Percentiles rank a stretch among this genome's conserved stretches.
These are phyloP conservation scores for Muscicapa comitata DNA, from an alignment of 2,797 vertebrate species.

Conservation along the genomic window DNA sequence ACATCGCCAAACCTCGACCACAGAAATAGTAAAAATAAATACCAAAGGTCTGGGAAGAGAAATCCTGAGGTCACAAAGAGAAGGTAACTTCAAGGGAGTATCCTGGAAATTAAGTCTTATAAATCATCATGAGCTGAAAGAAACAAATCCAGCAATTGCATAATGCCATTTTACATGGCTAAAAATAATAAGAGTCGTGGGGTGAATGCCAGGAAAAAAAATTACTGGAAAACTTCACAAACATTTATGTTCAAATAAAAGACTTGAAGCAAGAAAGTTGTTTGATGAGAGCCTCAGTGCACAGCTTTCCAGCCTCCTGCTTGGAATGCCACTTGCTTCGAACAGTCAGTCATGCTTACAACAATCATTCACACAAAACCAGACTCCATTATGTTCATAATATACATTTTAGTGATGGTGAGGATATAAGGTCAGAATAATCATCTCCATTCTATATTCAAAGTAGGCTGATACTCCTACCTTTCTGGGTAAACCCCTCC, in stretches of 20 bases:
- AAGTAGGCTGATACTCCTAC: background rate
- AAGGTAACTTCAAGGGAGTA: slow-evolving; percentile 65
- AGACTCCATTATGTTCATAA: background rate
- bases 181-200: slow-evolving; percentile 56
- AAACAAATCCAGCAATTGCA: slow-evolving; percentile 61
- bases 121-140: slow-evolving; percentile 56
- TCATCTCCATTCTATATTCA: background rate
- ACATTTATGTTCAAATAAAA: slow-evolving; percentile 51
- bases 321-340: background rate
- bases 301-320: background rate
- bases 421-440: slow-evolving; percentile 7
- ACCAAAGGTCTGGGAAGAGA: slow-evolving; percentile 53
- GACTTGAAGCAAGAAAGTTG: background rate
- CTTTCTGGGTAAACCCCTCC: background rate
- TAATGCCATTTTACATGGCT: slow-evolving; percentile 64
- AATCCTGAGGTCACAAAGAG: slow-evolving; percentile 59
- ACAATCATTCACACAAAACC: background rate
- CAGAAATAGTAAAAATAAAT: slow-evolving; percentile 61
- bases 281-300: background rate
- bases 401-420: background rate
- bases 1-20: slow-evolving; percentile 35
- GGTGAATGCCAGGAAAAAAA: slow-evolving; percentile 61
- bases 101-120: slow-evolving; percentile 60
- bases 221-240: slow-evolving; percentile 47
- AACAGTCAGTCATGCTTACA: background rate